Base-by-base conservation (phyloP, 92 coral and sea anemone genomes). In the Scolanthus callimorphus region DNA sequence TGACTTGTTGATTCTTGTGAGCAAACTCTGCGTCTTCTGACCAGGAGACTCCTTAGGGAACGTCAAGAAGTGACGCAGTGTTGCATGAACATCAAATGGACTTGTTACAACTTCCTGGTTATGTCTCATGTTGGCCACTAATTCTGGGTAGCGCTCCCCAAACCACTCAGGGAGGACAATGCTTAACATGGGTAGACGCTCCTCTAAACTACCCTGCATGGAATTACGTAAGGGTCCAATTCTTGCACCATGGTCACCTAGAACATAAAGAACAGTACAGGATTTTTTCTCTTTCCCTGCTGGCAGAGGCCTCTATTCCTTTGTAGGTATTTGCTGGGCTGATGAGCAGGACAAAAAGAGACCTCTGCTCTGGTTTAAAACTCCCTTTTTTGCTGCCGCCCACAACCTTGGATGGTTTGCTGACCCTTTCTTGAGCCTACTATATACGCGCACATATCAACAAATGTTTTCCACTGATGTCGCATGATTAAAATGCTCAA, bases 181-280 rank as follows among this genome's bases (percentile, higher is more conserved):
- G 3, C 86, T 79, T 17, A 82, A 70, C 87, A 81, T 78, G 12
- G 92, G 92, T 12, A 85, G 59, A 26, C 79, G 75, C 64, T 85
- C 92, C 56, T 85, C 92, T 21, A 73, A 37, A 43, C 83, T 79
- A 4, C 91, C 91, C 46, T 85, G 91, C 73, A 85, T 85, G 12
- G 91, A 66, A 76, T 85, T 85, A 29, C 91, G 78, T 17, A 79
- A 56, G 0, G 73, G 78, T 1, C 91, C 91, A 37, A 85, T 70
- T 39, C 91, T 66, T 43, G 91, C 83, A 4, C 91, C 91, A 63
- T 85, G 91, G 27, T 85, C 91, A 39, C 91, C 91, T 85, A 55
- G 25, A 26, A 38, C 17, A 55, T 9, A 54, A 25, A 22, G 2
- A 25, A 34, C 8, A 34, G 6, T 6, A 34, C 6, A 34, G 41